Base-by-base conservation (phyloP, 2,888 invertebrate species). In the Eucera pruinosa region DNA sequence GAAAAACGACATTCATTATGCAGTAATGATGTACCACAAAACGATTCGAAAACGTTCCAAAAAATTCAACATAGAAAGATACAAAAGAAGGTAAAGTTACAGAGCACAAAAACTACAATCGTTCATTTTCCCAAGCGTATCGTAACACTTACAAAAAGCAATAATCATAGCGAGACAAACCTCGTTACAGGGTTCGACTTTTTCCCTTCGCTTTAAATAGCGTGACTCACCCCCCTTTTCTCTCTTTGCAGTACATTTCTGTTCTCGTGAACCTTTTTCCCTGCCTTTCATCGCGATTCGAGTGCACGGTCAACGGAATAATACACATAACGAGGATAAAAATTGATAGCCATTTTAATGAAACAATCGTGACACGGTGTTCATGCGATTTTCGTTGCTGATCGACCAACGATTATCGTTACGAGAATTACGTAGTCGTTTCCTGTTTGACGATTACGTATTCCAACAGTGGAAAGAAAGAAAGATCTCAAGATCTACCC, bases 101-200 rank as follows among this genome's bases (percentile, higher is more conserved):
- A 5, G 11, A 1, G 25, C 20, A 9, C n/a, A 52, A 52, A 43
- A 43, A n/a, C 4, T 4, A 0, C 18, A 30, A 30, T 52, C 13
- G 18, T 15, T 25, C 18, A 20, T 6, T 18, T 11, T 18, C 11
- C 18, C n/a, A 7, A n/a, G 52, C 5, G 54, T 20, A n/a, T 20
- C 33, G 20, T 20, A 23, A 54, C 33, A 54, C 18, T 54, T 54
- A 25, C 18, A 13, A 54, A 33, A 54, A 54, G 33, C 54, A 33
- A 54, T 54, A 54, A 54, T 54, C 33, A 18, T 54, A 54, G 5
- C 33, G 7, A 33, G 33, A 33, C 54, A 54, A 54, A 54, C 18
- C 33, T 54, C 33, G 54, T 43, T 43, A 43, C 41, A 43, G 4
- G n/a, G 41, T 54, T 33, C 20, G 33, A 54, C 54, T 20, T 20